These are phyloP conservation scores for Lophius americanus DNA, from an alignment of 2,797 vertebrate genomes.

Conservation along the genomic window DNA sequence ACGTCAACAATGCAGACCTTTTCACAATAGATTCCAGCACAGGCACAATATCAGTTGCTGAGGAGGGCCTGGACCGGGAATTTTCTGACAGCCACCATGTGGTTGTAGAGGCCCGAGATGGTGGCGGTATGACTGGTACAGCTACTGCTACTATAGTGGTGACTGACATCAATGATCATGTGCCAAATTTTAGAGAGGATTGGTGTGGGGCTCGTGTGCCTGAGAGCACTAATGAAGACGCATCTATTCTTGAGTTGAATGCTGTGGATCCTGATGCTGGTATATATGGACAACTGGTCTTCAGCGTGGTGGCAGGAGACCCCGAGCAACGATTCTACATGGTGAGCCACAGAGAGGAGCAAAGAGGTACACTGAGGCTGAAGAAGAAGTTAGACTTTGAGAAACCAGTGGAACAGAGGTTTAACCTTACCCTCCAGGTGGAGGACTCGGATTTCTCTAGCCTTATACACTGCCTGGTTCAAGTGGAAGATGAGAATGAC, in stretches of 20 bases:
- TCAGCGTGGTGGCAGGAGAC: slow-evolving; percentile 86
- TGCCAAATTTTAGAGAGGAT: slow-evolving; percentile 83
- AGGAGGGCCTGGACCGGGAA: slow-evolving; percentile 86
- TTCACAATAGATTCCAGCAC: slow-evolving; percentile 86
- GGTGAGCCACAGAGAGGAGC: slow-evolving; percentile 80
- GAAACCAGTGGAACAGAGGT: slow-evolving; percentile 82
- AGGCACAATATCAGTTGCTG: slow-evolving; percentile 83
- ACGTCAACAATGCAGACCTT: slow-evolving; percentile 69
- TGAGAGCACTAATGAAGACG: slow-evolving; percentile 79
- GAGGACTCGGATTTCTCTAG: slow-evolving; percentile 88
- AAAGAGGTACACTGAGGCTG: slow-evolving; percentile 83
- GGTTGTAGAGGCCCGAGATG: slow-evolving; percentile 88
- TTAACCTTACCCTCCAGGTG: slow-evolving; percentile 88
- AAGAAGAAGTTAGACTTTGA: slow-evolving; percentile 89
- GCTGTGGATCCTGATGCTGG: slow-evolving; percentile 84
- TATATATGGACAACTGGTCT: slow-evolving; percentile 83
- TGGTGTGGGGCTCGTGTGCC: slow-evolving; percentile 79
- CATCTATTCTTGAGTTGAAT: slow-evolving; percentile 81
- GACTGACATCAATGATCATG: slow-evolving; percentile 87
- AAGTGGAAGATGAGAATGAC: slow-evolving; percentile 90
- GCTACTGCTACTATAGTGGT: slow-evolving; percentile 84
- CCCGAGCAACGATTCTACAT: slow-evolving; percentile 87
- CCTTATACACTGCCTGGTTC: slow-evolving; percentile 82
- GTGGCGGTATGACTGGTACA: slow-evolving; percentile 87
- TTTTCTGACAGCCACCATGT: slow-evolving; percentile 78